These are phyloP conservation scores for Bombyx mandarina DNA, from an alignment of 1,140 invertebrate species.

Conservation along the genomic window DNA sequence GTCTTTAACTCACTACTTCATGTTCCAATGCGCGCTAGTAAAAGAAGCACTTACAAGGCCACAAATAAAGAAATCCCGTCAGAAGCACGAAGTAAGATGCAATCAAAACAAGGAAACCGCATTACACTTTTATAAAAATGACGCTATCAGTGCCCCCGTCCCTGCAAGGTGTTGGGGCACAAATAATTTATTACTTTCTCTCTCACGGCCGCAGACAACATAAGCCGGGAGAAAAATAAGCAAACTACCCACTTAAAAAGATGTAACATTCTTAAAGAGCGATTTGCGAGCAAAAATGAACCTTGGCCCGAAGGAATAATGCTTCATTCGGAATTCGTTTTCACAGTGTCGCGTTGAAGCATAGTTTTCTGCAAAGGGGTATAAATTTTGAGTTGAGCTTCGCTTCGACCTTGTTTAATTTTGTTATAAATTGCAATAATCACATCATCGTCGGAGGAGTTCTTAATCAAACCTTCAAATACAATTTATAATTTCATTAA, in stretches of 20 bases:
- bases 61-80: not conserved
- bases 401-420: slow-evolving; percentile 65
- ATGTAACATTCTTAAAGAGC: slow-evolving; percentile 21
- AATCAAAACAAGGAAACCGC: slow-evolving; percentile 61
- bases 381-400: slow-evolving; percentile 52
- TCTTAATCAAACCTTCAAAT: slow-evolving; percentile 45
- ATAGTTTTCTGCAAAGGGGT: slow-evolving; percentile 56
- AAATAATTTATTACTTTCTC: slow-evolving; percentile 60
- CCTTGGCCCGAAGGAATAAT: slow-evolving; percentile 28
- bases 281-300: slow-evolving; percentile 25
- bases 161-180: slow-evolving; percentile 55
- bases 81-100: slow-evolving; percentile 15
- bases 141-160: slow-evolving; percentile 46
- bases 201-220: slow-evolving; percentile 52
- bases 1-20: too few relatives aligned
- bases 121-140: slow-evolving; percentile 69
- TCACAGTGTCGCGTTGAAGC: slow-evolving; percentile 15
- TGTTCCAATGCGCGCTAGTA: too few relatives aligned
- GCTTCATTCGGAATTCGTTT: slow-evolving; percentile 41
- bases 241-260: slow-evolving; percentile 62
- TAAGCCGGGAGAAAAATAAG: slow-evolving; percentile 65
- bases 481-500: too few relatives aligned
- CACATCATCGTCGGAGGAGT: slow-evolving; percentile 48
- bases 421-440: slow-evolving; percentile 69
- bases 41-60: too few relatives aligned